phyloP scores from a whole-genome alignment of 2,888 invertebrate species.

The Philopedon plagiatum region DNA sequence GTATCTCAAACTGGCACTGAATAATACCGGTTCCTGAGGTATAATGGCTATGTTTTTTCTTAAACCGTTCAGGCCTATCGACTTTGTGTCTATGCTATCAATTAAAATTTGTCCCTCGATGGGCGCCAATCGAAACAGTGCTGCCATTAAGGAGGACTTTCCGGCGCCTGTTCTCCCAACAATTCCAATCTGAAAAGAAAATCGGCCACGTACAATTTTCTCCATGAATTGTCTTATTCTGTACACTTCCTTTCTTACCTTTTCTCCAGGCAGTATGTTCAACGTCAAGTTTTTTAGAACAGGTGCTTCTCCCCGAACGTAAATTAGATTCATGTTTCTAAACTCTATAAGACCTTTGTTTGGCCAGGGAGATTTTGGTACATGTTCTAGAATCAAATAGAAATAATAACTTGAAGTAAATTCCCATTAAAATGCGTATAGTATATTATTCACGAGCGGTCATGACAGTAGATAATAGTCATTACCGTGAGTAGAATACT shows the following conservation, averaged over 20 bases:
- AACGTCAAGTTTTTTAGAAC: conserved; percentile 80
- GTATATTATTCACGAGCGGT: too few relatives aligned
- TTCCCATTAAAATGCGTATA: too few relatives aligned
- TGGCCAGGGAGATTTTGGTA: conserved; percentile 75
- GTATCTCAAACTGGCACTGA: conserved; percentile 86
- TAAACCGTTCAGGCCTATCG: conserved; percentile 84
- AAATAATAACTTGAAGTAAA: too few relatives aligned
- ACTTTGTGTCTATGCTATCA: conserved; percentile 80
- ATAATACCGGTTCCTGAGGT: conserved; percentile 92
- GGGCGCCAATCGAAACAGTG: conserved; percentile 86
- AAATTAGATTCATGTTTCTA: conserved; percentile 75
- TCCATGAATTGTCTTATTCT: too few relatives aligned
- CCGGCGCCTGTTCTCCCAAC: conserved; percentile 93
- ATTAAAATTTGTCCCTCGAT: conserved; percentile 83
- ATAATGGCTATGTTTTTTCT: conserved; percentile 90
- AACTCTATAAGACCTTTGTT: conserved; percentile 74
- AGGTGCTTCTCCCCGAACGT: conserved; percentile 74
- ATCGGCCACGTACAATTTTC: conserved; percentile 10
- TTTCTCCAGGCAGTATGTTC: conserved; percentile 75
- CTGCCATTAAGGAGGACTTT: conserved; percentile 86
- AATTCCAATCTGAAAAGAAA: conserved; percentile 78
- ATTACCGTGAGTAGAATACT: too few relatives aligned
- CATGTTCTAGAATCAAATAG: conserved; percentile 69
- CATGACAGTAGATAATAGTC: too few relatives aligned
- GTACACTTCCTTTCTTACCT: too few relatives aligned